Conservation (phyloP, 2,797 vertebrate genomes). For the Xenentodon cancila region DNA sequence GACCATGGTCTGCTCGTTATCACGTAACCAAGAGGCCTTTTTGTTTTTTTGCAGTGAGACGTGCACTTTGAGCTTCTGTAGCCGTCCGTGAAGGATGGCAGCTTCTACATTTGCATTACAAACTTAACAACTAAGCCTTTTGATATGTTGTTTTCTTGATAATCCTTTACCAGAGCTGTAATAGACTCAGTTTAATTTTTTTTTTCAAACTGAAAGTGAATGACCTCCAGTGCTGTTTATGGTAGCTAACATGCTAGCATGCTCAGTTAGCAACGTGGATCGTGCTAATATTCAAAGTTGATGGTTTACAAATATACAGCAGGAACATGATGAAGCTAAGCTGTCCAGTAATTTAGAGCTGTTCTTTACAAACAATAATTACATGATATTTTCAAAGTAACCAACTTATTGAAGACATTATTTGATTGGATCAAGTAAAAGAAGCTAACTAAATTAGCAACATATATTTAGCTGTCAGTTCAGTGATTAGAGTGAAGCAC, state of each 20-base stretch:
- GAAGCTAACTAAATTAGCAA: conserved; percentile 14
- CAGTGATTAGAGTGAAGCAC: not conserved
- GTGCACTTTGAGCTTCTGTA: conserved; percentile 16
- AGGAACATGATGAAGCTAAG: conserved; percentile 46
- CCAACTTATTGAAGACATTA: conserved; percentile 6
- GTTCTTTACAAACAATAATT: conserved; percentile 11
- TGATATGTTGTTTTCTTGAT: not conserved
- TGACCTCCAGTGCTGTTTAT: conserved; percentile 8
- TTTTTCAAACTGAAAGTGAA: conserved; percentile 10
- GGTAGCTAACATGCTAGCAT: conserved; percentile 35
- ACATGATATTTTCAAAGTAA: conserved; percentile 13
- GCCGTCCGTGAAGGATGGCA: not conserved
- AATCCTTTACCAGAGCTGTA: too few species aligned
- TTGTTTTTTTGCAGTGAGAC: conserved; percentile 27
- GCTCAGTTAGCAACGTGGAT: conserved; percentile 56
- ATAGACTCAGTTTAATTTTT: too few species aligned
- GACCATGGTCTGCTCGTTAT: conserved; percentile 20
- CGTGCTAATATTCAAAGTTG: conserved; percentile 30
- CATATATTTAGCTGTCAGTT: not conserved
- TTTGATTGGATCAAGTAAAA: conserved; percentile 1
- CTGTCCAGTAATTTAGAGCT: conserved; percentile 14
- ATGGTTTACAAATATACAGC: conserved; percentile 35
- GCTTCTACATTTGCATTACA: conserved; percentile 17
- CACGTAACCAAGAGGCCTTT: conserved; percentile 30
- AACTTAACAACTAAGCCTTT: conserved; percentile 25